These are phyloP conservation scores for Poecilus cupreus DNA, from an alignment of 2,888 invertebrate species.

Conservation along the genomic window DNA sequence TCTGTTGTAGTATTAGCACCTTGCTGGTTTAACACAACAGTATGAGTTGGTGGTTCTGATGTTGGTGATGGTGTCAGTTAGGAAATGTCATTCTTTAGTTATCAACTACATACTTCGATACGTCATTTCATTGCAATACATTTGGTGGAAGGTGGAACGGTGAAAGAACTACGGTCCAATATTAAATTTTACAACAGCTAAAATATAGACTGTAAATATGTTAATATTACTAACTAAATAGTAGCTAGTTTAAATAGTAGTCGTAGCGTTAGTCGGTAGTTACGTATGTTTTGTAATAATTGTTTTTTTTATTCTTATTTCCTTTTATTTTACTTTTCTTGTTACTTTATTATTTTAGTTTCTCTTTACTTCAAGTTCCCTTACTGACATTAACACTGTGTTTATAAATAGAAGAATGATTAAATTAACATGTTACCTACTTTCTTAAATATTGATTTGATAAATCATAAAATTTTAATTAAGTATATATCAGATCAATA, in stretches of 20 bases:
- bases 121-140: background rate
- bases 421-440: background rate
- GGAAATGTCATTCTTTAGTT: background rate
- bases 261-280: too few species aligned
- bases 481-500: too few species aligned
- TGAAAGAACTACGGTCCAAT: background rate
- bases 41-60: constrained; percentile 11
- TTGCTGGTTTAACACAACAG: constrained; percentile 43
- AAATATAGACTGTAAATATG: background rate
- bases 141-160: background rate
- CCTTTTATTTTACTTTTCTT: background rate
- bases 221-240: too few species aligned
- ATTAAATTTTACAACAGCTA: background rate
- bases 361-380: background rate
- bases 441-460: background rate
- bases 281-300: too few species aligned
- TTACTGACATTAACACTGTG: background rate
- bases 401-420: too few species aligned
- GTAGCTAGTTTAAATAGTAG: too few species aligned
- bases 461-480: too few species aligned
- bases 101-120: background rate
- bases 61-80: constrained; percentile 4
- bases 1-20: background rate
- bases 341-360: background rate
- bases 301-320: too few species aligned